Evolutionary conservation across 2,888 invertebrate genomes (phyloP).

Genomic region (Zaprionus bogoriensis): DNA sequence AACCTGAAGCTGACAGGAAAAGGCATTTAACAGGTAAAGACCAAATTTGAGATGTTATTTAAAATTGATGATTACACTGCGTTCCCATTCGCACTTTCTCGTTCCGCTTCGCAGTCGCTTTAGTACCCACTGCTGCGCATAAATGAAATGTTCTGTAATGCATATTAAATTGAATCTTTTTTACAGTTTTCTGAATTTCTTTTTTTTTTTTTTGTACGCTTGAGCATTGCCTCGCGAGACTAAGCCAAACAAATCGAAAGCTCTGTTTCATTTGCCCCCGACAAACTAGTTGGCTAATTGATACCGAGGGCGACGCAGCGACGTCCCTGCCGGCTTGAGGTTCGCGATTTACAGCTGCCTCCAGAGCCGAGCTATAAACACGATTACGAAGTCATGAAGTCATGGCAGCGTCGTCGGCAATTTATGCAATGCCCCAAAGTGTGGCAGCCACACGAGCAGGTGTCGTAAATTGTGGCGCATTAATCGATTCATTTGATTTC

Average conservation of each 20-base stretch:
- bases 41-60: neutral
- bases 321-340: too few species aligned
- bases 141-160: neutral
- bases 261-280: neutral
- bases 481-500: constrained; percentile 53
- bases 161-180: neutral
- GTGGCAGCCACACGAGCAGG: constrained; percentile 20
- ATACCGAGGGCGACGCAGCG: neutral
- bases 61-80: neutral
- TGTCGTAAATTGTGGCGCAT: constrained; percentile 40
- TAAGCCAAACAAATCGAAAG: too few species aligned
- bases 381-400: constrained; percentile 36
- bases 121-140: neutral
- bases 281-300: neutral
- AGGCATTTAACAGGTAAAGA: too few species aligned
- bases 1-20: too few species aligned
- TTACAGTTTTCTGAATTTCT: neutral
- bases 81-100: neutral
- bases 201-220: too few species aligned
- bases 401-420: neutral
- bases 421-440: constrained; percentile 28
- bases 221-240: too few species aligned
- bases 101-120: neutral
- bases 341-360: constrained; percentile 21
- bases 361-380: constrained; percentile 3